Evolutionary conservation across 92 coral and sea anemone genomes (phyloP).

Genomic region (Palythoa caribaeorum): DNA sequence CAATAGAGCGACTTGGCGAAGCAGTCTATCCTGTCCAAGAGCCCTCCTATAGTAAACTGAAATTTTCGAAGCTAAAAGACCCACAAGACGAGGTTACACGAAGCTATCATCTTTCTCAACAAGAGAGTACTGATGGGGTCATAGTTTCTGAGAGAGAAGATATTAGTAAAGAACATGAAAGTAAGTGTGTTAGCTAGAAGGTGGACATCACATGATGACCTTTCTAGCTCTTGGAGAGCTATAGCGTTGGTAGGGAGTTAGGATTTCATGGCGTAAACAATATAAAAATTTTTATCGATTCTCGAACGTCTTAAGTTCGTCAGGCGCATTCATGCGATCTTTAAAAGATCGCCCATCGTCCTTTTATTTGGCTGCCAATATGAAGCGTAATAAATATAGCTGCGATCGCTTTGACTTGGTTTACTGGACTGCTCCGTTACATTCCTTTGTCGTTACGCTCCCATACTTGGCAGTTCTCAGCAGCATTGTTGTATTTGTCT

Average conservation of each 20-base stretch:
- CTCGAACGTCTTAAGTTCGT: too few relatives aligned
- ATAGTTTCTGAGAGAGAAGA: not conserved
- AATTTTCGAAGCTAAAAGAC: not conserved
- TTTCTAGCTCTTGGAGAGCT: not conserved
- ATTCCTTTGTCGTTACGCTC: too few relatives aligned
- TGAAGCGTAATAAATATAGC: too few relatives aligned
- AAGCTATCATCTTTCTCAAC: not conserved
- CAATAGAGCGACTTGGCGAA: conserved; percentile 41
- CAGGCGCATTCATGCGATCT: too few relatives aligned
- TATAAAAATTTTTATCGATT: too few relatives aligned
- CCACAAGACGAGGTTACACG: not conserved
- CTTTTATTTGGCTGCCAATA: too few relatives aligned
- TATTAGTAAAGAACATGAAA: not conserved
- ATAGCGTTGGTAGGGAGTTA: not conserved
- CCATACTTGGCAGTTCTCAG: too few relatives aligned
- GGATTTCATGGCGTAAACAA: too few relatives aligned
- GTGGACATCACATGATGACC: not conserved
- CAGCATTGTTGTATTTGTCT: too few relatives aligned
- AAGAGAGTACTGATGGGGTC: not conserved
- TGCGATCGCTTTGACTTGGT: too few relatives aligned
- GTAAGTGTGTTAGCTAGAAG: not conserved
- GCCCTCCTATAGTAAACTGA: not conserved
- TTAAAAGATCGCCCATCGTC: too few relatives aligned
- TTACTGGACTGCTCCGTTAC: too few relatives aligned
- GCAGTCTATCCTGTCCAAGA: conserved; percentile 29